Percentiles rank a stretch among this genome's conserved stretches.
These are phyloP conservation scores for Frieseomelitta varia DNA, from an alignment of 1,140 invertebrate genomes.

Conservation along the genomic window DNA sequence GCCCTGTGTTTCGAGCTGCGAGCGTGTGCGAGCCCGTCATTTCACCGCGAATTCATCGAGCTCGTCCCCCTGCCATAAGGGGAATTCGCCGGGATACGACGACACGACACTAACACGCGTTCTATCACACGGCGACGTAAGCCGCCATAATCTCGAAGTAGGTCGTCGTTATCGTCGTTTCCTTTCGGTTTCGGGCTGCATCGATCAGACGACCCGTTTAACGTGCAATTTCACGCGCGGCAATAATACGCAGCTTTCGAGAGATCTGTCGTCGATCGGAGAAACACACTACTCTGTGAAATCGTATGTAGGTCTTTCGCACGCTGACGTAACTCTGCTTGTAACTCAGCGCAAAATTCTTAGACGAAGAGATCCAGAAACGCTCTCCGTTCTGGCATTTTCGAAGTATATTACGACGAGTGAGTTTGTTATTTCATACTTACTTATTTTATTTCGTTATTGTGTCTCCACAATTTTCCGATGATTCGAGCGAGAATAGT, in stretches of 20 bases:
- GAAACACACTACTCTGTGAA: not conserved
- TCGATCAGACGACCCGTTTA: not conserved
- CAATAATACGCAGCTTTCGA: conserved; percentile 14
- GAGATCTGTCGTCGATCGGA: not conserved
- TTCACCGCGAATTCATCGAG: conserved; percentile 47
- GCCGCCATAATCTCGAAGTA: conserved; percentile 17
- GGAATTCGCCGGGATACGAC: not conserved
- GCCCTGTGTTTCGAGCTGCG: conserved; percentile 43
- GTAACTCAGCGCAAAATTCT: not conserved
- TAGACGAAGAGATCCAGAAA: no score
- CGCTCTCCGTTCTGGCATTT: no score
- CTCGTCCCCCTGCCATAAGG: not conserved
- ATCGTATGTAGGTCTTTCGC: not conserved
- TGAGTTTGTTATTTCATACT: no score
- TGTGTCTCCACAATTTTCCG: no score
- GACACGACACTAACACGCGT: not conserved
- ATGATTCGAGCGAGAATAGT: no score
- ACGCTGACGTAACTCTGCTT: not conserved
- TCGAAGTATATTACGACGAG: no score
- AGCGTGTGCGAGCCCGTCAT: conserved; percentile 43
- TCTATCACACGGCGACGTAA: no score
- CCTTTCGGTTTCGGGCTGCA: not conserved
- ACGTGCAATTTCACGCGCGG: conserved; percentile 21
- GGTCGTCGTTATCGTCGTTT: conserved; percentile 17
- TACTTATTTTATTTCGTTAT: no score